These are phyloP conservation scores for Rhinolophus sinicus DNA, from an alignment of 2,113 vertebrate genomes.

Conservation along the genomic window DNA sequence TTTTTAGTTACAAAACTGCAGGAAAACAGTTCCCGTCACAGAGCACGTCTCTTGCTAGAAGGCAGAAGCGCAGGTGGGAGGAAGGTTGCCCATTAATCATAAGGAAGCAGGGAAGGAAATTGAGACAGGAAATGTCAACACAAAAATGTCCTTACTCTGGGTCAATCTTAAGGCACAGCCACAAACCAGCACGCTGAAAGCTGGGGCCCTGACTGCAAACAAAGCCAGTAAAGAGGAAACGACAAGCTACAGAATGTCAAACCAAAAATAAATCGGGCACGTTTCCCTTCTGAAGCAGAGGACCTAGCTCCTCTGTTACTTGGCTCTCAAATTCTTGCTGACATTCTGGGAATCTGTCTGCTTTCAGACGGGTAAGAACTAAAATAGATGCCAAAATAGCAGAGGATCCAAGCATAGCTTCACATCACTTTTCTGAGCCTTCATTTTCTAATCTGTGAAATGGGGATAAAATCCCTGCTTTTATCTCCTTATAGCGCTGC, in stretches of 20 bases:
- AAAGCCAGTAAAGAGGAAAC: conserved; percentile 14
- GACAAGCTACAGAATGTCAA: neutral
- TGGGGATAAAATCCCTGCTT: neutral
- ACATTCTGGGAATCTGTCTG: conserved; percentile 50
- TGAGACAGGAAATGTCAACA: conserved; percentile 64
- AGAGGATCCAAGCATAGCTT: fast-evolving
- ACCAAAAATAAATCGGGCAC: conserved; percentile 36
- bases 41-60: neutral
- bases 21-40: neutral
- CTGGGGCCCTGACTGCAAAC: neutral
- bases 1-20: conserved; percentile 67
- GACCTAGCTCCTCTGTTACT: neutral
- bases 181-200: neutral
- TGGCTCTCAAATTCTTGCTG: conserved; percentile 31
- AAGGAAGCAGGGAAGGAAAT: conserved; percentile 53
- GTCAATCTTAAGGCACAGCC: neutral
- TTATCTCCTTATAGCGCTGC: neutral
- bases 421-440: neutral
- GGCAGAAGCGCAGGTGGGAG: conserved; percentile 29
- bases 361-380: neutral
- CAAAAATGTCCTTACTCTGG: neutral
- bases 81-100: conserved; percentile 52
- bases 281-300: conserved; percentile 5
- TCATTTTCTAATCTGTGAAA: neutral
- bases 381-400: neutral